Base-by-base conservation (phyloP, 2,113 vertebrate species). In the Paramisgurnus dabryanus region DNA sequence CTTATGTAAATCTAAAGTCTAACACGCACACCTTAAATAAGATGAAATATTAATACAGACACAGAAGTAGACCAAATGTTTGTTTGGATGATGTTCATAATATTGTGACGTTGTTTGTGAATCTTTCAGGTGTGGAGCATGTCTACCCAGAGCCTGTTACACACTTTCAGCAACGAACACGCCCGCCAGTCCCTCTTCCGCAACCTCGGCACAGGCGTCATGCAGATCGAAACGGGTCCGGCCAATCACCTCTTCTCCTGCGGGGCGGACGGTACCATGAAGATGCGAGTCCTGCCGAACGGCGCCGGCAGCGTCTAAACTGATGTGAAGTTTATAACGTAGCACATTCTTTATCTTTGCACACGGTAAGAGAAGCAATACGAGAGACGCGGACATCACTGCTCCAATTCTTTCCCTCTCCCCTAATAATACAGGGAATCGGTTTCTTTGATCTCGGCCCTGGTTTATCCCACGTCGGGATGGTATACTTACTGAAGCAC, bases 251-350 rank as follows among this genome's bases (percentile, higher is more conserved):
- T 99, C 85, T 98, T 99, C 87, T 99, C 98, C 57, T 99, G 98
- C 87, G 98, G 97, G 72, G 97, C 98, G 17, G 98, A 99, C 87
- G 97, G 98, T 74, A 99, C 97, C 87, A 95, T 99, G 92, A 99
- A 99, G 90, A 95, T 98, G 96, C 93, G 98, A 82, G 83, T 96
- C 82, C 93, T 99, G n/a, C 97, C 97, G 0, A 95, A 98, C 90
- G 93, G 84, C 88, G 94, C 90, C 75, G 88, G 95, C 86, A 87
- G 89, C 84, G 90, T 93, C 86, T 96, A 94, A 93, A 96, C 91
- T 79, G 93, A 96, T 70, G 95, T 98, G 49, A 96, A 95, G 87
- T 93, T 96, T 87, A 89, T 98, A 91, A 94, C 96, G 9, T 97
- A 92, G 90, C 77, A 68, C 71, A 47, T 17, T 58, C 40, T 6